Percentiles rank a stretch among this genome's conserved stretches.
Evolutionary conservation across 2,888 invertebrate species (phyloP).

Genomic region (Eristalis pertinax): DNA sequence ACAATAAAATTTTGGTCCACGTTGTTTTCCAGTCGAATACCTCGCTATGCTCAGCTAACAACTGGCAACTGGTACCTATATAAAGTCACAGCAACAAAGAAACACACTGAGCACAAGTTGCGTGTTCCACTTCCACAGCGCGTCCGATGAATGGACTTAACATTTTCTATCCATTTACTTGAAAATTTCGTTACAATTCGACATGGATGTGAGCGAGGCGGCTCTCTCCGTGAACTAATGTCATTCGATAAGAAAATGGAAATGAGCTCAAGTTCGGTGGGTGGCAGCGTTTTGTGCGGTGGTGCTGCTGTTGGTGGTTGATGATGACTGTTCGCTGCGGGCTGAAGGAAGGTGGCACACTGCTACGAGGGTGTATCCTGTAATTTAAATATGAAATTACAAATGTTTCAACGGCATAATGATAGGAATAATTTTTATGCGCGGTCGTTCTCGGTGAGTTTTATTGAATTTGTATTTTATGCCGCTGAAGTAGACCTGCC

Average conservation of each 20-base stretch:
- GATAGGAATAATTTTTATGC: conserved; percentile 27
- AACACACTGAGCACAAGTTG: neutral
- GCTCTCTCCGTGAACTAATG: conserved; percentile 28
- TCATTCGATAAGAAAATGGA: conserved; percentile 47
- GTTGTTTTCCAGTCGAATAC: conserved; percentile 45
- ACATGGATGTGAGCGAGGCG: neutral
- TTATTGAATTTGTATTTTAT: conserved; percentile 27
- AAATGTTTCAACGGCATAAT: conserved; percentile 41
- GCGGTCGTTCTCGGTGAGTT: neutral
- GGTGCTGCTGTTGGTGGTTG: neutral
- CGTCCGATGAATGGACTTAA: conserved; percentile 38
- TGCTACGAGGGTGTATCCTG: neutral
- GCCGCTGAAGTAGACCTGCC: neutral
- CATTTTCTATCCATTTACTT: conserved; percentile 31
- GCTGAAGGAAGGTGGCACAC: neutral
- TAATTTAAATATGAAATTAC: conserved; percentile 51
- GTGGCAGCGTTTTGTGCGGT: no score
- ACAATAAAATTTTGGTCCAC: conserved; percentile 47
- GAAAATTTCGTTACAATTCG: conserved; percentile 31
- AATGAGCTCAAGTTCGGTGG: conserved; percentile 6
- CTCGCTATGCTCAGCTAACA: neutral
- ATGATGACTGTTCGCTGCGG: neutral
- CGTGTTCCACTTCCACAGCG: neutral
- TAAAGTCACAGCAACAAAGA: conserved; percentile 7
- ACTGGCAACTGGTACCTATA: neutral